Conservation (phyloP, 2,113 vertebrate species). For the Aphelocoma coerulescens region DNA sequence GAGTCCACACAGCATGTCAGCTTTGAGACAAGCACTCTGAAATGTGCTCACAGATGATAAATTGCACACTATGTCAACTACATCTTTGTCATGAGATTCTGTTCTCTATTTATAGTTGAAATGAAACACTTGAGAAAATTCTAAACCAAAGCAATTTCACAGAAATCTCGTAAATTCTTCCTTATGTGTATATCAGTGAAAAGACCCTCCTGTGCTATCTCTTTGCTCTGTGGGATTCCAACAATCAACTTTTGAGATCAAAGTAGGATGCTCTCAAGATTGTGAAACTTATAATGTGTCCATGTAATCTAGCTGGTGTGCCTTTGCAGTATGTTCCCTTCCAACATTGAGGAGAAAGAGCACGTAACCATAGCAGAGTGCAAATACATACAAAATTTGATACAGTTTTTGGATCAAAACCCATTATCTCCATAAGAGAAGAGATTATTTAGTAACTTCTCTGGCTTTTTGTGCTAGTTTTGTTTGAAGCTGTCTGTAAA, state of each 20-base stretch:
- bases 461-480: background rate
- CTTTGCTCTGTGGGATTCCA: constrained; percentile 53
- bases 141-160: constrained; percentile 64
- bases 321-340: constrained; percentile 33
- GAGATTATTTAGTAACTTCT: constrained; percentile 31
- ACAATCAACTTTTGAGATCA: constrained; percentile 65
- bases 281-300: background rate
- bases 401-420: constrained; percentile 43
- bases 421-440: constrained; percentile 21
- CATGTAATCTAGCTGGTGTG: constrained; percentile 10
- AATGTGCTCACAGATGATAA: constrained; percentile 59
- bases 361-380: constrained; percentile 2
- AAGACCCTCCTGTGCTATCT: constrained; percentile 43
- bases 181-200: constrained; percentile 49
- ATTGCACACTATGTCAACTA: constrained; percentile 58
- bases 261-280: constrained; percentile 46
- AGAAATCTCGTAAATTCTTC: constrained; percentile 60
- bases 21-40: constrained; percentile 54
- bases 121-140: constrained; percentile 63
- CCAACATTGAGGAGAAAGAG: background rate
- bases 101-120: constrained; percentile 69
- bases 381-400: constrained; percentile 28
- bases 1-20: constrained; percentile 42
- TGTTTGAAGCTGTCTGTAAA: background rate
- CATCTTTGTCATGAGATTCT: constrained; percentile 55